Conservation (phyloP, 2,888 invertebrate species). For the Orthosia gracilis region DNA sequence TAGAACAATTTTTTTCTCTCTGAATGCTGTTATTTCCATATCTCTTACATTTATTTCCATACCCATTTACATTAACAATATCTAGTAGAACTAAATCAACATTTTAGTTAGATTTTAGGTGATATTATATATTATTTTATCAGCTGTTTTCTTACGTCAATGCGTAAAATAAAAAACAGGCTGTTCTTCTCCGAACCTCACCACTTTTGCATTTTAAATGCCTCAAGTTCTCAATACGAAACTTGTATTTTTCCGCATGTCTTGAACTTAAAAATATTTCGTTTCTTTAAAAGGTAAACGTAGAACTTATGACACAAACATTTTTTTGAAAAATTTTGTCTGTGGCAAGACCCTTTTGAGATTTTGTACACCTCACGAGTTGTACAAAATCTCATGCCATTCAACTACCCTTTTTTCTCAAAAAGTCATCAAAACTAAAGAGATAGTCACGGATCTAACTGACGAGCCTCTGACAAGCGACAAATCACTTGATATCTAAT, state of each 20-base stretch:
- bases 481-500: not conserved
- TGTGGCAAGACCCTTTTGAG: not conserved
- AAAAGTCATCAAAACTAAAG: not conserved
- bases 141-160: constrained; percentile 20
- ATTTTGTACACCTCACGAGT: constrained; percentile 3
- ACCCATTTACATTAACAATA: not conserved
- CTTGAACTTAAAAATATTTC: constrained; percentile 9
- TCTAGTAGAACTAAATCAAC: not conserved
- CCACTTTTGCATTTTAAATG: constrained; percentile 15
- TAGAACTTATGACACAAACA: not conserved
- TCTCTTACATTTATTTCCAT: not conserved
- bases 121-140: constrained; percentile 2
- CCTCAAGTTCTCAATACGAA: constrained; percentile 2
- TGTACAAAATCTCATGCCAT: not conserved
- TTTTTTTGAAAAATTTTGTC: no score
- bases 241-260: constrained; percentile 16
- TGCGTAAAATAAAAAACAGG: constrained; percentile 26
- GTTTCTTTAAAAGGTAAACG: not conserved
- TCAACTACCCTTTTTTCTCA: not conserved
- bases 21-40: not conserved
- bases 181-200: not conserved
- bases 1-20: not conserved
- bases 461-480: not conserved
- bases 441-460: not conserved
- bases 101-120: not conserved